Base-by-base conservation (phyloP, 2,113 vertebrate species). In the Cynoglossus semilaevis region DNA sequence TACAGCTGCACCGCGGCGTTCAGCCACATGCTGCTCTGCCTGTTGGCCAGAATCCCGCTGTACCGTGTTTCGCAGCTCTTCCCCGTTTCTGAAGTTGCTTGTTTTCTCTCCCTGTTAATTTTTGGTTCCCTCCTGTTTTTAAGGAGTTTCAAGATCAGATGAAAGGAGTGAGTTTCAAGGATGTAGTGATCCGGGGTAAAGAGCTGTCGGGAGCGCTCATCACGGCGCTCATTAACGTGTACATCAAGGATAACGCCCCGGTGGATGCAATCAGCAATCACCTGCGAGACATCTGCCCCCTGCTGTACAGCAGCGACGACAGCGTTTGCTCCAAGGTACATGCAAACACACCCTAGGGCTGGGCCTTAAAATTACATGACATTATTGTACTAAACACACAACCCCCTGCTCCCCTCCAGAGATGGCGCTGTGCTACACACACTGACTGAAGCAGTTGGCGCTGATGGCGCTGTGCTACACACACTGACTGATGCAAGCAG, bases 121-220 rank as follows among this genome's bases (percentile, higher is more conserved):
- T 43, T 12, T 57, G 14, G 59, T 7, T 19, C 8, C 29, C 6
- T 29, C 13, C 5, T 46, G 15, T 51, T 11, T 52, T 65, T 40
- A 67, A 99, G 97, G 96, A 99, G 37, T 92, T 96, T 81, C 96
- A 97, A 75, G 96, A 98, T 57, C 94, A 93, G 52, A 86, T 98
- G 22, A 99, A 96, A 78, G 89, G 91, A 47, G 94, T 91, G 0
- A 93, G 92, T 74, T 97, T 99, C 79, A 97, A 94, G 86, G 97
- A 98, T 52, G 69, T 98, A 17, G 95, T 98, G 37, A 95, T 96
- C 68, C 88, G 92, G 51, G 96, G 97, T 46, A 94, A 93, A 69
- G 96, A 98, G 79, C 72, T 99, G 74, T 94, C 91, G 0, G 97
- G 97, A 16, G 95, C 95, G 0, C 92, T 99, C 16, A 91, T 98